Evolutionary conservation across 1,140 invertebrate species (phyloP).

Genomic region (Idris sp.): DNA sequence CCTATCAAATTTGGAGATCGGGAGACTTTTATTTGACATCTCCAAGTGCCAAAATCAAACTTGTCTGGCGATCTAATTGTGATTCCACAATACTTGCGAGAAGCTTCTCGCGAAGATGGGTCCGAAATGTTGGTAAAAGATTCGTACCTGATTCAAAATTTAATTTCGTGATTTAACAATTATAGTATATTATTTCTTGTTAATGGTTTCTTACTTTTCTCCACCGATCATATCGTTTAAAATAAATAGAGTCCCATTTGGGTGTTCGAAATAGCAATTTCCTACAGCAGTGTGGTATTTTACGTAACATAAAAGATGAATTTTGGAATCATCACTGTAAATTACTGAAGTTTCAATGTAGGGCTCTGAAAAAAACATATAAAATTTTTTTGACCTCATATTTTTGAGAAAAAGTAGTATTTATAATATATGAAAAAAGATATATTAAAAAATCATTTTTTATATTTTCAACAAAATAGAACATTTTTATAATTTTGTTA

Average conservation of each 20-base stretch:
- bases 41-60: constrained; percentile 36
- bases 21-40: constrained; percentile 18
- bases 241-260: constrained; percentile 8
- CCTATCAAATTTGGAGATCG: background rate
- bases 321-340: constrained; percentile 6
- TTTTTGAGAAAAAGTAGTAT: no score
- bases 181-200: no score
- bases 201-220: constrained; percentile 30
- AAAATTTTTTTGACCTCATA: no score
- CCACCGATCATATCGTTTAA: constrained; percentile 6
- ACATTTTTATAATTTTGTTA: no score
- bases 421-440: constrained; percentile 8
- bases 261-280: constrained; percentile 26
- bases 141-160: constrained; percentile 27
- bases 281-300: background rate
- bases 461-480: no score
- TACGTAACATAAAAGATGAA: constrained; percentile 28
- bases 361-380: background rate
- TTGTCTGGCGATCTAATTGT: constrained; percentile 19
- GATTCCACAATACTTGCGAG: constrained; percentile 29
- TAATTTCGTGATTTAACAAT: no score
- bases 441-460: no score
- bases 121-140: constrained; percentile 11
- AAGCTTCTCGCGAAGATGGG: background rate
- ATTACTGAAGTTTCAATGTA: constrained; percentile 1